Evolutionary conservation across 2,888 invertebrate species (phyloP), one percentile per base, ranked within the genome.

Genomic region (Thereva unica): DNA sequence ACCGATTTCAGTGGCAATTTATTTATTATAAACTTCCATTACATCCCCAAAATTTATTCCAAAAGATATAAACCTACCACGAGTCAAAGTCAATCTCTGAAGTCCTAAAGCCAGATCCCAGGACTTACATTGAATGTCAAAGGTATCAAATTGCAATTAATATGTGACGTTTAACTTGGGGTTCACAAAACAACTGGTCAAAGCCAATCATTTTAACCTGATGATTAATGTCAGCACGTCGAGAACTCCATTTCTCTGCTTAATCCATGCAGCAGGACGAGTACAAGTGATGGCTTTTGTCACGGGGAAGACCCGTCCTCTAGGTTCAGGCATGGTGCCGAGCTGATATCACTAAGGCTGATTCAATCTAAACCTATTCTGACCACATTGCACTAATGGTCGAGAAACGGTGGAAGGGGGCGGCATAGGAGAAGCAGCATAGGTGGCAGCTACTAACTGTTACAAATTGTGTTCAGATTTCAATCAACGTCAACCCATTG

Each of bases 171-270:
- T 57, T 66, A 42, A 10, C 41, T 49, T 38, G n/a, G 49, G 40
- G 45, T 10, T 38, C 41, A 44, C 38, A 12, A 47, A 54, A 49
- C 55, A 49, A 42, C 40, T 40, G 61, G 50, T 40, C 40, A 41
- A 45, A 61, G 49, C 69, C 69, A 69, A 68, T 69, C 69, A 66
- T 64, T 69, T 67, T 66, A 69, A 64, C 68, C 45, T 64, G 66
- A 69, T 69, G 69, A 69, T 69, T 69, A 69, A 69, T 69, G 69
- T 68, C 69, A 67, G 57, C 69, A 69, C 69, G 68, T 69, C 66
- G 42, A 66, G 50, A 63, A 68, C 68, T 66, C 66, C 66, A 68
- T 69, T 69, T 66, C 53, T 61, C 67, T 57, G 44, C 9, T 55
- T 69, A 69, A 69, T 69, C 69, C 69, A 44, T 69, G 69, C 69